Base-by-base conservation (phyloP, 2,797 vertebrate species). In the Craterocephalus amniculus region DNA sequence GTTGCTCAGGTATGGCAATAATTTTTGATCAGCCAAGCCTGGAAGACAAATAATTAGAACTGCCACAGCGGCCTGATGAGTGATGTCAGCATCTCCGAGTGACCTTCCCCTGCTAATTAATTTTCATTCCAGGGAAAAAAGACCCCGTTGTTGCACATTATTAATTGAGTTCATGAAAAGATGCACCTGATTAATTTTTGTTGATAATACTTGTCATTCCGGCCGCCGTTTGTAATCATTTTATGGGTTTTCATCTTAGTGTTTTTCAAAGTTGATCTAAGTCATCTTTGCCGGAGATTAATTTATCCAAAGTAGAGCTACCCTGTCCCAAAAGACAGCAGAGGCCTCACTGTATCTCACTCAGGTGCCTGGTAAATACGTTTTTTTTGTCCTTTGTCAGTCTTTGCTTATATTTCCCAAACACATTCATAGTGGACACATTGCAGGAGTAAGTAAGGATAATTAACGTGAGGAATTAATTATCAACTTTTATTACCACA, bases 171-270 rank as follows among this genome's bases (percentile, higher is more conserved):
- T 99, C 97, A 98, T 96, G 97, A 99, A 98, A 98, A 98, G 98
- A 99, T 99, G 97, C 95, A 96, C 96, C 98, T 99, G 98, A 99
- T 99, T 99, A 99, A 99, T 99, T 99, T 99, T 99, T 99, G 97
- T 99, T 99, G 98, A 99, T 99, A 99, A 99, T 99, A 97, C 97
- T 98, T 99, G 97, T 99, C 97, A 99, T 99, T 99, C 96, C 94
- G 93, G 95, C 94, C 93, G 92, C 93, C 90, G 94, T 94, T 95
- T 93, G 94, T 96, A 97, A 99, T 99, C 96, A 99, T 98, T 99
- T 98, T 96, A 97, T 97, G 96, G 95, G 93, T 95, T 96, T 97
- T 98, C 96, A 95, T 97, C 93, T 93, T 86, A 90, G 83, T 90
- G 89, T 96, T 97, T 97, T 93, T 96, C 95, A 97, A 96, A 96